A percentile compares a stretch with the other conserved stretches of the same genome.
Conservation (phyloP, 2,888 invertebrate species). For the Imbricaverruca yamaguchii region DNA sequence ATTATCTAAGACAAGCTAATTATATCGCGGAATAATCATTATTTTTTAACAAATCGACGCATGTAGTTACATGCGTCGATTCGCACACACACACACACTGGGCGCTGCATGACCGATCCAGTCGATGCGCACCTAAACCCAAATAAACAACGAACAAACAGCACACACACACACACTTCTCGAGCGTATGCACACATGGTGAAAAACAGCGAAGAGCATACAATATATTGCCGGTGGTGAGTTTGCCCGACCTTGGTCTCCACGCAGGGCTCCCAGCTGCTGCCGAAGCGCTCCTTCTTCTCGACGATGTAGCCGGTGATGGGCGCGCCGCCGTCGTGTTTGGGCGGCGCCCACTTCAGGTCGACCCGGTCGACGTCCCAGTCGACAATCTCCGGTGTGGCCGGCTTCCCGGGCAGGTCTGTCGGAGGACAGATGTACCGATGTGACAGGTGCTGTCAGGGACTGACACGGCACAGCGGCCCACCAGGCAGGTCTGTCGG, state of each 20-base stretch:
- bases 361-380: constrained; percentile 85
- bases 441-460: too few relatives aligned
- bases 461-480: constrained; percentile 46
- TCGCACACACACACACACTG: not conserved
- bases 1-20: too few relatives aligned
- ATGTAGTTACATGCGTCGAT: too few relatives aligned
- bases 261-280: constrained; percentile 71
- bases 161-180: too few relatives aligned
- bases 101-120: too few relatives aligned
- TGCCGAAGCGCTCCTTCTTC: constrained; percentile 72
- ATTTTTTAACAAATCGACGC: too few relatives aligned
- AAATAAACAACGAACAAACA: too few relatives aligned
- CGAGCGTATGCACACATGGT: too few relatives aligned
- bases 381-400: constrained; percentile 71
- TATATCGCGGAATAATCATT: too few relatives aligned
- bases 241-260: constrained; percentile 54
- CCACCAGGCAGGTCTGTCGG: constrained; percentile 62
- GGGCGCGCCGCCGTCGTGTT: constrained; percentile 67
- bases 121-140: too few relatives aligned
- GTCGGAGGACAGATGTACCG: not conserved
- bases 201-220: too few relatives aligned
- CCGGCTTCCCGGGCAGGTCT: constrained; percentile 76
- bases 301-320: constrained; percentile 82
- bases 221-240: too few relatives aligned
- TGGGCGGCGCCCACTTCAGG: constrained; percentile 72